Evolutionary conservation across 2,797 vertebrate species (phyloP).

Genomic region (Agapornis canus): DNA sequence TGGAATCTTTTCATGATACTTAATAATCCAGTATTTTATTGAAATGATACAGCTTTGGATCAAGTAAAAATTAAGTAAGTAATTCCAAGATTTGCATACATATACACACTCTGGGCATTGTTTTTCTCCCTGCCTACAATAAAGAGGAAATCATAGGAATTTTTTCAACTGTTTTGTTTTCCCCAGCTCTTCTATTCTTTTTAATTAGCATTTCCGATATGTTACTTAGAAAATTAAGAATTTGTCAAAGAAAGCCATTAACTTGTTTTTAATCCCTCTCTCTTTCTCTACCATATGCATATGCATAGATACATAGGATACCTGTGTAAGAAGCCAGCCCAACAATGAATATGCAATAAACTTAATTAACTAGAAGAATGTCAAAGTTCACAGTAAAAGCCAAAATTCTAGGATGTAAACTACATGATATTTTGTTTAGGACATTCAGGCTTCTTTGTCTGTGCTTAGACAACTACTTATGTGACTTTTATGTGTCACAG

Average conservation of each 20-base stretch:
- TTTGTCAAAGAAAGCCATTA: background rate
- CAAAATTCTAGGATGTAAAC: background rate
- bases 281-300: background rate
- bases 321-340: background rate
- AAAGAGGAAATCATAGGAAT: background rate
- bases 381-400: background rate
- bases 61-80: background rate
- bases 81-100: background rate
- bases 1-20: background rate
- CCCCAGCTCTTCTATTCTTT: background rate
- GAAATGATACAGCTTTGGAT: background rate
- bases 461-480: background rate
- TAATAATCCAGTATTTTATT: background rate
- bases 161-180: background rate
- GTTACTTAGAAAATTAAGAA: background rate
- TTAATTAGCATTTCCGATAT: background rate
- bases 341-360: background rate
- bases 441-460: background rate
- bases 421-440: background rate
- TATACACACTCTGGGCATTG: fast-evolving
- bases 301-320: fast-evolving
- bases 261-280: background rate
- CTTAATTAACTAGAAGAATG: background rate
- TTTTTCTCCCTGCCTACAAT: background rate
- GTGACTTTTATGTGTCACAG: background rate